A percentile compares a stretch with the other conserved stretches of the same genome.
These are phyloP conservation scores for Zoanthus gigantus DNA, from an alignment of 92 coral and sea anemone species.

Conservation along the genomic window DNA sequence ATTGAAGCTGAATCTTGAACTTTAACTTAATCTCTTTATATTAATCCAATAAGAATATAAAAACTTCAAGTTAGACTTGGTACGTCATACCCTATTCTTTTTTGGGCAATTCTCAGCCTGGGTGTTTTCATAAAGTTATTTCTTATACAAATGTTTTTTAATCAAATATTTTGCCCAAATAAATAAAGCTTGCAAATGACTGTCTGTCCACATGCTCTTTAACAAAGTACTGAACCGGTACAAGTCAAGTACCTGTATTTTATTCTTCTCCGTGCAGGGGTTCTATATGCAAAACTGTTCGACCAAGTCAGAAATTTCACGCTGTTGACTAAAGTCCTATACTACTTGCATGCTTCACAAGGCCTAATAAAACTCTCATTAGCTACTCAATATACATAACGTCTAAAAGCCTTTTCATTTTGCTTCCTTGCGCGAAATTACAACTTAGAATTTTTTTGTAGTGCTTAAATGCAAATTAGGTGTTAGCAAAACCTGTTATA, in stretches of 20 bases:
- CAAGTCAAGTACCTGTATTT: conserved; percentile 33
- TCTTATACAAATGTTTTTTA: neutral
- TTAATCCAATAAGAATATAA: neutral
- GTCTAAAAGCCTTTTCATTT: neutral
- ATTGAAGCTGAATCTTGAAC: no score
- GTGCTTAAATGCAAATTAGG: neutral
- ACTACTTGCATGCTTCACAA: conserved; percentile 10
- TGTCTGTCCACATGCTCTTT: conserved; percentile 5
- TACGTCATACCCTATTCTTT: neutral
- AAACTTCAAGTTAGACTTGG: neutral
- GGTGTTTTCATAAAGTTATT: neutral
- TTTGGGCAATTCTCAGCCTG: neutral
- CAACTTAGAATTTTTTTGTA: neutral
- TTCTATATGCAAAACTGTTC: conserved; percentile 21
- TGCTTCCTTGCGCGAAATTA: neutral
- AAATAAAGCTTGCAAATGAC: neutral
- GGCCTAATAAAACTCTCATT: conserved; percentile 37
- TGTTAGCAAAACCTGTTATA: conserved; percentile 27
- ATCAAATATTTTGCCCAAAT: neutral
- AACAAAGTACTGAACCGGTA: conserved; percentile 46
- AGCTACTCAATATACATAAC: neutral
- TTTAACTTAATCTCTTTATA: neutral
- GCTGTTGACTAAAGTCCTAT: conserved; percentile 9
- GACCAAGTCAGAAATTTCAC: conserved; percentile 38
- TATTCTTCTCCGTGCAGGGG: conserved; percentile 13